Conservation (phyloP, 2,113 vertebrate genomes). For the Strix aluco region DNA sequence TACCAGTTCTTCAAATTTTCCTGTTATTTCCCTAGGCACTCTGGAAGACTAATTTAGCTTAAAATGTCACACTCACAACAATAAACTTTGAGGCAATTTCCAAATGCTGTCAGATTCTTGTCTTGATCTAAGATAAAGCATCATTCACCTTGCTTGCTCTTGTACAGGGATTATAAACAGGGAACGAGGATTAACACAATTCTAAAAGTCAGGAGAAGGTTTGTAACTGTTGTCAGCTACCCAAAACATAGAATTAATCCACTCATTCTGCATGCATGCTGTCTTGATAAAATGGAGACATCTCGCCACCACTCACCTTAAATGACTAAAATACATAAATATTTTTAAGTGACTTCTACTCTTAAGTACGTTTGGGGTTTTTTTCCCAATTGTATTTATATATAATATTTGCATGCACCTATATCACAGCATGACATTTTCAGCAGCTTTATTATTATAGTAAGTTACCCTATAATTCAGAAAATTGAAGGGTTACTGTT, state of each 20-base stretch:
- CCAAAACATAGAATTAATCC: conserved; percentile 65
- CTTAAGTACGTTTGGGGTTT: neutral
- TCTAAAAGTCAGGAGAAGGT: conserved; percentile 65
- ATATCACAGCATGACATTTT: neutral
- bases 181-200: conserved; percentile 70
- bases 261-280: neutral
- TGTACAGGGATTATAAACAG: conserved; percentile 70
- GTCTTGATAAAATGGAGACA: neutral
- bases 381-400: neutral
- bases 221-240: conserved; percentile 61
- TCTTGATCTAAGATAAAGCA: conserved; percentile 52
- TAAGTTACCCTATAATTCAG: neutral
- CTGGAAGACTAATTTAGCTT: neutral
- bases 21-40: neutral
- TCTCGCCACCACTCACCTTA: neutral
- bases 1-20: neutral
- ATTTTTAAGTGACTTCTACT: neutral
- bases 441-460: neutral
- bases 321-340: neutral
- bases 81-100: neutral
- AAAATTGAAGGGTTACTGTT: neutral
- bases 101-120: conserved; percentile 11
- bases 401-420: neutral
- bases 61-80: neutral
- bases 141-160: conserved; percentile 73